Base-by-base conservation (phyloP, 2,113 vertebrate species). In the Takifugu flavidus region DNA sequence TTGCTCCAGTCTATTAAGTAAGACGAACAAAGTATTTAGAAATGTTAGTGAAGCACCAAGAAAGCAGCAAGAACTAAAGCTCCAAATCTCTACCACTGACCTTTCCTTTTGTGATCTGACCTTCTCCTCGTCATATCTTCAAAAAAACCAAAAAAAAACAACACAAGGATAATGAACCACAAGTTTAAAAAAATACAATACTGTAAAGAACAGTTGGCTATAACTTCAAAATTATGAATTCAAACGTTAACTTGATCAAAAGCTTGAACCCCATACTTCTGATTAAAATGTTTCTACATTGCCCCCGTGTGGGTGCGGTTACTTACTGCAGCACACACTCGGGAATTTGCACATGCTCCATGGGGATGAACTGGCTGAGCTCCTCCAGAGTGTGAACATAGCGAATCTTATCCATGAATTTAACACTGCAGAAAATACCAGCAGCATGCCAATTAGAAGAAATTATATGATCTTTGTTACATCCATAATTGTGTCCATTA, bases 301-400 rank as follows among this genome's bases (percentile, higher is more conserved):
- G 72, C 56, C 82, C 58, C 79, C 25, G 72, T 69, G 65, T 75
- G 88, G 68, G 43, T 2, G 6, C 26, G 13, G 50, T 2, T 54
- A 94, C 96, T 95, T 80, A 98, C 96, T 96, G 95, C 43, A 93
- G 75, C 75, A 98, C 91, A 0, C 95, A 95, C 51, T 96, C 95
- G 0, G 95, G 96, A 65, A 98, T 95, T 90, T 97, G 95, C 62
- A 98, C 94, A 0, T 98, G 95, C 62, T 96, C 94, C 96, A 98
- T 97, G 12, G 96, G 96, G 73, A 98, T 94, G 2, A 93, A 92
- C 2, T 92, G 92, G 34, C 92, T 88, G 63, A 98, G 83, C 0
- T 98, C 95, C 58, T 94, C 90, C 88, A 98, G 78, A 63, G 91
- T 96, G 65, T 98, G 93, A 15, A 96, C 92, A 0, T 98, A 96